Conservation (phyloP, 2,113 vertebrate genomes). For the Poeciliopsis occidentalis region DNA sequence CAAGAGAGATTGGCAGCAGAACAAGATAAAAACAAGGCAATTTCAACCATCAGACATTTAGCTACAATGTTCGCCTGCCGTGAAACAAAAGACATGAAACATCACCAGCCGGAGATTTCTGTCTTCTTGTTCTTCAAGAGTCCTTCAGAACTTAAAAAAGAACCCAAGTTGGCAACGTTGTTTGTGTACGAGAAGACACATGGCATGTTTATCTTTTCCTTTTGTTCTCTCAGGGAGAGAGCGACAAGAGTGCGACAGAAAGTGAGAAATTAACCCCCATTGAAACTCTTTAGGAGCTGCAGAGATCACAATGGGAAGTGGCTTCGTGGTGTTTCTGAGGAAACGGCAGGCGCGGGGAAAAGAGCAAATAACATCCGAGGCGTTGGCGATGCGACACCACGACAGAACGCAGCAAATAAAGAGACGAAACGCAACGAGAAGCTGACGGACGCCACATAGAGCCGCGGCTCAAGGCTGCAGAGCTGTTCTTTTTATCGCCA, state of each 20-base stretch:
- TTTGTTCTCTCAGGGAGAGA: background rate
- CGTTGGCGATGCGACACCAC: background rate
- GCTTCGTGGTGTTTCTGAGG: background rate
- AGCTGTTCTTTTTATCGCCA: background rate
- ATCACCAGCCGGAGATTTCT: too few species aligned
- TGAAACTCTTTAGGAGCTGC: background rate
- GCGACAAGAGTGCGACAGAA: background rate
- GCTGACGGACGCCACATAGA: background rate
- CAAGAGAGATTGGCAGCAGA: too few species aligned
- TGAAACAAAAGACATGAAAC: too few species aligned
- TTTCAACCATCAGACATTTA: too few species aligned
- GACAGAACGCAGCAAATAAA: conserved; percentile 12
- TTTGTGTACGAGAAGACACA: too few species aligned
- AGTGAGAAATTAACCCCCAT: background rate
- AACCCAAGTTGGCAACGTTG: too few species aligned
- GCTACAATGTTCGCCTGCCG: too few species aligned
- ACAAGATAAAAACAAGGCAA: too few species aligned
- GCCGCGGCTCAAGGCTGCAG: background rate
- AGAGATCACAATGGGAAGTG: conserved; percentile 5
- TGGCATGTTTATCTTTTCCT: background rate
- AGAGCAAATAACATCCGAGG: conserved; percentile 22
- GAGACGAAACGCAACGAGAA: conserved; percentile 1
- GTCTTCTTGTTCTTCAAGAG: too few species aligned
- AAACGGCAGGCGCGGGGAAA: background rate
- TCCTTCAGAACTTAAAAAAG: too few species aligned